phyloP scores from a whole-genome alignment of 1,140 invertebrate genomes.

The Kradibia gibbosae region DNA sequence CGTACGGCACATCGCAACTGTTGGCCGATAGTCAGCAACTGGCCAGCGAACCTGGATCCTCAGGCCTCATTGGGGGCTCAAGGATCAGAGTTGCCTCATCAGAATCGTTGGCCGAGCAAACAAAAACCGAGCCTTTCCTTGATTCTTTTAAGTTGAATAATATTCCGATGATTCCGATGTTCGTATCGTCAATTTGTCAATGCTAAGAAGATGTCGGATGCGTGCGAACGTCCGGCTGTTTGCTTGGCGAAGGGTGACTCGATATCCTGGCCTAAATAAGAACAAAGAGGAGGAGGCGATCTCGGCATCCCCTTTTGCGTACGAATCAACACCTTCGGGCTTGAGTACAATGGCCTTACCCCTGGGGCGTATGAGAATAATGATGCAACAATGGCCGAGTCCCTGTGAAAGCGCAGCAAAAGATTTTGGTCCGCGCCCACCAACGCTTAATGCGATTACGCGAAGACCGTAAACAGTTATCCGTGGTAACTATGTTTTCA shows the following conservation, averaged over 20 bases:
- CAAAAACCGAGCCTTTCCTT: no score
- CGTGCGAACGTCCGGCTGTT: neutral
- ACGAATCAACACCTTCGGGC: neutral
- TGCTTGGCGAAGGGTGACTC: no score
- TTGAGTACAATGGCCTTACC: slow-evolving; percentile 41
- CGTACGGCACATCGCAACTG: neutral
- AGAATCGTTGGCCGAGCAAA: no score
- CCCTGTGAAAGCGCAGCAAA: slow-evolving; percentile 61
- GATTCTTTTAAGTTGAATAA: no score
- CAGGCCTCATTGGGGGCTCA: no score
- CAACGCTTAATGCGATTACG: slow-evolving; percentile 66
- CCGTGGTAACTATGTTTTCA: slow-evolving; percentile 73
- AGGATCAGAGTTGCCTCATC: no score
- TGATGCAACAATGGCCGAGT: slow-evolving; percentile 71
- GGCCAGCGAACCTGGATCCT: no score
- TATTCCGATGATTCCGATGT: no score
- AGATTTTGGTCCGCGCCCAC: slow-evolving; percentile 46
- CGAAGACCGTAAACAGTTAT: slow-evolving; percentile 70
- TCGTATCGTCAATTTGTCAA: no score
- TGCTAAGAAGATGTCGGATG: no score
- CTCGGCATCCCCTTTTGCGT: neutral
- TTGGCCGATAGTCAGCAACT: no score
- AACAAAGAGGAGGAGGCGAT: no score
- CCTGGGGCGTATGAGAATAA: slow-evolving; percentile 66
- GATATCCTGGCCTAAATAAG: neutral